Base-by-base conservation (phyloP, 2,797 vertebrate genomes). In the Moxostoma hubbsi region DNA sequence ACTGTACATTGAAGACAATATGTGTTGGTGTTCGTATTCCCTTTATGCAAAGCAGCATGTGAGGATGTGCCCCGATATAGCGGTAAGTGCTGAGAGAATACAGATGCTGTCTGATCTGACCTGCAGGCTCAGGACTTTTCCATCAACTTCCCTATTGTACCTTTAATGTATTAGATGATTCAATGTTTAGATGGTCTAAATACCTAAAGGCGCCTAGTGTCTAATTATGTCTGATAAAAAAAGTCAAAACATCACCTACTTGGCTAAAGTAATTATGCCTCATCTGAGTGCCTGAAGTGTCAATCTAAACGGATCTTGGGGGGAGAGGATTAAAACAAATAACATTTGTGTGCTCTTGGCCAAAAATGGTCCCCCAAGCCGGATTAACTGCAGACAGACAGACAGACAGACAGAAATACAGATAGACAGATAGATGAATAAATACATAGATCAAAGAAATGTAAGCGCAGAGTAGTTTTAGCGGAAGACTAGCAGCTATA, bases 21-120 rank as follows among this genome's bases (percentile, higher is more conserved):
- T 4, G 13, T 45, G 53, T 49, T 50, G 59, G 71, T 86, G 72
- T 87, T 79, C 55, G n/a, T 80, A n/a, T 66, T 75, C 55, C 36
- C 71, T 71, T 59, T 78, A 87, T 73, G 81, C 69, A 86, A 82
- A 86, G 18, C 10, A 64, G 61, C 51, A 24, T 46, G 64, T 51
- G 61, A 46, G 36, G 24, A 69, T 54, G 4, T 45, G 43, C 57
- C 49, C 51, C 66, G 36, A 73, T 73, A 74, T 77, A 80, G 63
- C 57, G n/a, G 69, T 57, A 58, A 18, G 8, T 50, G 69, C 24
- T 43, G 49, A 15, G 51, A 50, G 61, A 69, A 57, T 72, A 68
- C 53, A 76, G 50, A 66, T 68, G 47, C 13, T 55, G 61, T 66
- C 47, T 67, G 63, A 15, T 58, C 47, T 46, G 24, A 66, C 57